Evolutionary conservation across 2,797 vertebrate genomes (phyloP).

Genomic region (Morelia viridis): DNA sequence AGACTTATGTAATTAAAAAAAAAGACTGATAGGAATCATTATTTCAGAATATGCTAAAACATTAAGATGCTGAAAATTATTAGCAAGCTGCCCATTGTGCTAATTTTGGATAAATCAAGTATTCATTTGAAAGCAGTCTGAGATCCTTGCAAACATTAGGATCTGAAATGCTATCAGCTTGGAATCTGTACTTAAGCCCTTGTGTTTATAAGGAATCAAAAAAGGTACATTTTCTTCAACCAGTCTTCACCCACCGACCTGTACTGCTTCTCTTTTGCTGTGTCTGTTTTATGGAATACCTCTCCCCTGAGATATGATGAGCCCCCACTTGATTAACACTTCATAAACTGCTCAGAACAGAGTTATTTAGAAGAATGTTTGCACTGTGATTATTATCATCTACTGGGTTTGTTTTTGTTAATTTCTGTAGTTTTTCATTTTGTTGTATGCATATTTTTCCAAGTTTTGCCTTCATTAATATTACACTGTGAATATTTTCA

Average conservation of each 20-base stretch:
- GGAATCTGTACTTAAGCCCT: slow-evolving; percentile 28
- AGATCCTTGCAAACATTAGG: neutral
- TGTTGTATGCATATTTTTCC: neutral
- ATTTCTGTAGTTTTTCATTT: neutral
- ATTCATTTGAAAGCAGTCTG: slow-evolving; percentile 29
- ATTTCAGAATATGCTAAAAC: slow-evolving; percentile 33
- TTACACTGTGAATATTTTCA: neutral
- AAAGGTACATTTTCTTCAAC: neutral
- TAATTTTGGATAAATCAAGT: slow-evolving; percentile 1
- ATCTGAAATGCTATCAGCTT: neutral
- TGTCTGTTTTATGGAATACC: neutral
- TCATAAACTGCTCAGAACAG: neutral
- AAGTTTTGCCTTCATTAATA: neutral
- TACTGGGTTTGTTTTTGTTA: neutral
- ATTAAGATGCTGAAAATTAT: slow-evolving; percentile 40
- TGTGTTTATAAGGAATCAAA: slow-evolving; percentile 30
- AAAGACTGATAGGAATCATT: slow-evolving; percentile 20
- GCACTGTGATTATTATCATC: neutral
- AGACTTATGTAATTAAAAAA: slow-evolving; percentile 25
- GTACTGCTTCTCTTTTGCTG: neutral
- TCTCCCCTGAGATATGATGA: neutral
- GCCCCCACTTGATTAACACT: neutral
- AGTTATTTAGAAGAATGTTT: neutral
- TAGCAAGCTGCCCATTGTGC: slow-evolving; percentile 13
- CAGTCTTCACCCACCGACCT: neutral